Evolutionary conservation across 2,113 vertebrate species (phyloP), one percentile per base, ranked within the genome.

Genomic region (Pollimyrus isidori): DNA sequence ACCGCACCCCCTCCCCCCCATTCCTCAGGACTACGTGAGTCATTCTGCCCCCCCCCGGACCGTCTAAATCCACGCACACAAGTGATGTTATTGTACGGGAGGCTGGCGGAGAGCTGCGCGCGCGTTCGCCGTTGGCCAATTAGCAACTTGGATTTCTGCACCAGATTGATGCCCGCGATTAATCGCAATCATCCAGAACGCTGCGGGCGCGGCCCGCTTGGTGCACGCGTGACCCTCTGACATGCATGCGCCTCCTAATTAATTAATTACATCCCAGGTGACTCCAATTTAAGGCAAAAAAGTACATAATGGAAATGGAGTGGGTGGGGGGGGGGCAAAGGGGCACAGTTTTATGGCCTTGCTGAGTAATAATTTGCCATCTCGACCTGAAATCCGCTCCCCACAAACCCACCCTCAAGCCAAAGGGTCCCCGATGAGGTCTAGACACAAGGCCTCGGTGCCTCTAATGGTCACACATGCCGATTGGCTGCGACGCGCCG

Each of bases 231-330:
- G 62, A 80, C 45, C 89, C 89, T 50, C 73, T 87, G 53, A 83
- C 82, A 30, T 4, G 50, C 62, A 46, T 26, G 65, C 50, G 42
- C 49, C 52, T 90, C n/a, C 35, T 88, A 90, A 90, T 90, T 46
- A 87, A 90, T 90, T 83, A 88, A 90, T 88, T 80, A 88, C 13
- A 82, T 90, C 89, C 86, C 89, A 83, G 65, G 39, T 83, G 89
- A 90, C 87, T 62, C 52, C 39, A 84, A 19, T 88, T 83, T 82
- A 88, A 48, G 73, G n/a, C 23, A n/a, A 26, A 45, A 19, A 80
- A 87, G 30, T 80, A 50, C 53, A 62, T 56, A 62, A 58, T 26
- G 30, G 35, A 69, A 46, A 48, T 26, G n/a, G 17, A 21, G 15
- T 11, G 4, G 19, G 30, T 3, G 45, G 45, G 45, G 45, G 45